A percentile compares a stretch with the other conserved stretches of the same genome.
phyloP scores from a whole-genome alignment of 2,888 invertebrate genomes.

The Phragmatobia fuliginosa region DNA sequence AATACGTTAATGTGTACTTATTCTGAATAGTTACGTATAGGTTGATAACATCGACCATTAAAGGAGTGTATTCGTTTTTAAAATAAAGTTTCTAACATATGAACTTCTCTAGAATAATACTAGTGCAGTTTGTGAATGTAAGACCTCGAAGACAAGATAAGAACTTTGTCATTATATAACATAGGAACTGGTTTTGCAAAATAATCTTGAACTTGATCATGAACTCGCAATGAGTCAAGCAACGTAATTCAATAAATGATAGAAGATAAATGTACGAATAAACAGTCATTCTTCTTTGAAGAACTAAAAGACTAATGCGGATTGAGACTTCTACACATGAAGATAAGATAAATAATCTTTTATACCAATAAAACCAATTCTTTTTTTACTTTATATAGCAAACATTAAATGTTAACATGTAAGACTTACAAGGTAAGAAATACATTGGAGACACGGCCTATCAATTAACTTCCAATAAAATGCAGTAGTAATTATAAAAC shows the following conservation, averaged over 20 bases:
- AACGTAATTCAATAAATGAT: conserved; percentile 16
- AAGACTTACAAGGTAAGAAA: too few species aligned
- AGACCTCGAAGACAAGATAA: conserved; percentile 7
- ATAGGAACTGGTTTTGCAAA: conserved; percentile 39
- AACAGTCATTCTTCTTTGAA: neutral
- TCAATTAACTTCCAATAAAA: too few species aligned
- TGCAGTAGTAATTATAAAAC: too few species aligned
- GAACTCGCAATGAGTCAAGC: conserved; percentile 34
- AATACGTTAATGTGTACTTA: too few species aligned
- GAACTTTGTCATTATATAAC: conserved; percentile 22
- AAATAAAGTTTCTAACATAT: neutral
- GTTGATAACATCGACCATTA: neutral
- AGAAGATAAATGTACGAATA: neutral
- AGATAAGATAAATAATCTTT: neutral
- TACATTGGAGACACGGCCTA: too few species aligned
- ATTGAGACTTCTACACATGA: neutral
- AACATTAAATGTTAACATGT: too few species aligned
- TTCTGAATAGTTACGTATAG: neutral
- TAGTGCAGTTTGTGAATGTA: neutral
- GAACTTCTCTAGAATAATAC: neutral
- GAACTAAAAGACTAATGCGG: neutral
- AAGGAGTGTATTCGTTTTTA: neutral
- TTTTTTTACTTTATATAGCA: too few species aligned
- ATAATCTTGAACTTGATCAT: conserved; percentile 44
- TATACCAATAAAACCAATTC: too few species aligned